Percentiles rank a stretch among this genome's conserved stretches.
Conservation (phyloP, 1,140 invertebrate genomes). For the Zaprionus vittiger region DNA sequence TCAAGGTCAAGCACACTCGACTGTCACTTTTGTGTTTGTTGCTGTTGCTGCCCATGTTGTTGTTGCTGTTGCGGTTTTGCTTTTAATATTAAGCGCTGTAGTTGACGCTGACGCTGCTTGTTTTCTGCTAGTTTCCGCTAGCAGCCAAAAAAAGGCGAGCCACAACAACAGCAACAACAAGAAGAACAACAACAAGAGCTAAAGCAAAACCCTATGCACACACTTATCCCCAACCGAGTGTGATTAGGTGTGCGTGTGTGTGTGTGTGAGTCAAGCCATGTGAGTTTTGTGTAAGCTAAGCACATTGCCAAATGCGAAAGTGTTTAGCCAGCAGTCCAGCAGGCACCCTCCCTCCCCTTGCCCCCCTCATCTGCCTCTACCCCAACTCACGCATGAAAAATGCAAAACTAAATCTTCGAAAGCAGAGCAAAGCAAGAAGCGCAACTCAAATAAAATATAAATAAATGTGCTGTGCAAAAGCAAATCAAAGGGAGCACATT, state of each 20-base stretch:
- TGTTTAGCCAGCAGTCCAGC: constrained; percentile 65
- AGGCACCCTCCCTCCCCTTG: not conserved
- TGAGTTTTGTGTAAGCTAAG: constrained; percentile 50
- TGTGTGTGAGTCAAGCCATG: not conserved
- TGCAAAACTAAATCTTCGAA: constrained; percentile 44
- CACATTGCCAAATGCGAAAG: constrained; percentile 61
- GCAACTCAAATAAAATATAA: constrained; percentile 71
- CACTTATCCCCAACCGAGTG: constrained; percentile 15
- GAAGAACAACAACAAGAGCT: not conserved
- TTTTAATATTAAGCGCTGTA: constrained; percentile 75
- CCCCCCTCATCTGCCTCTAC: not conserved
- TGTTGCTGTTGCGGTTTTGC: constrained; percentile 57
- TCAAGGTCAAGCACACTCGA: no score
- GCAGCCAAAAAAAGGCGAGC: constrained; percentile 41
- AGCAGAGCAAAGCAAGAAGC: constrained; percentile 3
- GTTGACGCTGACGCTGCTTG: constrained; percentile 78
- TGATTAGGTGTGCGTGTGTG: constrained; percentile 33
- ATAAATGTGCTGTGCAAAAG: constrained; percentile 74
- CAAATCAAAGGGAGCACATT: constrained; percentile 78
- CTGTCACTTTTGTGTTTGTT: not conserved
- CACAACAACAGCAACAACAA: constrained; percentile 46
- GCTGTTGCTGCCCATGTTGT: constrained; percentile 44
- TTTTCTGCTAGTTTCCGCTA: constrained; percentile 69
- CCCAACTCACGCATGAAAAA: constrained; percentile 56
- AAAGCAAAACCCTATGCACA: not conserved